A percentile compares a stretch with the other conserved stretches of the same genome.
Conservation (phyloP, 2,113 vertebrate genomes). For the Danio rerio region GRCz12tu NC_133198.1:3033501-3034000, state of each 20-base stretch:
- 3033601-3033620: conserved; percentile 33
- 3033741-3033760: background rate
- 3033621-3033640: conserved; percentile 36
- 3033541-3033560: conserved; percentile 2
- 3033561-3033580: background rate
- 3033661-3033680: conserved; percentile 51
- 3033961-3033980: conserved; percentile 1
- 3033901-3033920: conserved; percentile 62
- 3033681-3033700: conserved; percentile 38
- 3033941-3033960: conserved; percentile 2
- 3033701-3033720: conserved; percentile 8
- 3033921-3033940: conserved; percentile 56
- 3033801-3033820: conserved; percentile 86
- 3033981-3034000: background rate
- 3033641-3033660: conserved; percentile 34
- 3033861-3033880: conserved; percentile 76
- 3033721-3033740: background rate
- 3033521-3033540: background rate
- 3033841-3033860: conserved; percentile 85
- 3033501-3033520: background rate
- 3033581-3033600: conserved; percentile 9
- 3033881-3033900: conserved; percentile 73
- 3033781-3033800: conserved; percentile 63
- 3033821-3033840: conserved; percentile 98
- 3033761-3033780: conserved; percentile 45